Evolutionary conservation across 2,888 invertebrate genomes (phyloP).

Genomic region (Arenicola marina): DNA sequence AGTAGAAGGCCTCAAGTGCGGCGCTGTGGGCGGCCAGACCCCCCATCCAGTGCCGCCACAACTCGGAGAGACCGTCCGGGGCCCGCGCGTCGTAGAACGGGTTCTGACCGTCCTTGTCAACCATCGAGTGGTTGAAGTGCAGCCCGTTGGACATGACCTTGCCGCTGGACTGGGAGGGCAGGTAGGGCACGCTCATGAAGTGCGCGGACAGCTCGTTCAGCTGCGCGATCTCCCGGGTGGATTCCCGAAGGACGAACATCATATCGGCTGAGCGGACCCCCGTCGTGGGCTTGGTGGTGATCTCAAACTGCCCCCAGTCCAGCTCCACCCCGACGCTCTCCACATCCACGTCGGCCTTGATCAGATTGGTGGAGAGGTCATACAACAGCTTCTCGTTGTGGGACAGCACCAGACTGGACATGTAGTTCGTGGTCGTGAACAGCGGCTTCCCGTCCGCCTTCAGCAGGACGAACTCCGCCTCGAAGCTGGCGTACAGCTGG

Average conservation of each 20-base stretch:
- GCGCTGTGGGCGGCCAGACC: no score
- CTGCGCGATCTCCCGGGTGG: conserved; percentile 22
- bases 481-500: conserved; percentile 15
- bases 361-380: conserved; percentile 7
- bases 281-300: conserved; percentile 10
- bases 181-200: no score
- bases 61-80: no score
- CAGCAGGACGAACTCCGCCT: conserved; percentile 21
- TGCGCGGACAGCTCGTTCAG: conserved; percentile 16
- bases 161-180: no score
- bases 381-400: conserved; percentile 11
- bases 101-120: no score
- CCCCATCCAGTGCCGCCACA: no score
- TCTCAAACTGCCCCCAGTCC: conserved; percentile 26
- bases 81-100: no score
- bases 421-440: conserved; percentile 8
- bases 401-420: not conserved
- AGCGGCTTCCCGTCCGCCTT: conserved; percentile 11
- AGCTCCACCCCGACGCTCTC: conserved; percentile 12
- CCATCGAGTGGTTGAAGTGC: no score
- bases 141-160: no score
- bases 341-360: conserved; percentile 15
- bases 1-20: no score
- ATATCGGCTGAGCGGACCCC: conserved; percentile 17
- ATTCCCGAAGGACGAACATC: conserved; percentile 14